These are phyloP conservation scores for Aspidapion aeneum DNA, from an alignment of 2,888 invertebrate genomes.

Conservation along the genomic window DNA sequence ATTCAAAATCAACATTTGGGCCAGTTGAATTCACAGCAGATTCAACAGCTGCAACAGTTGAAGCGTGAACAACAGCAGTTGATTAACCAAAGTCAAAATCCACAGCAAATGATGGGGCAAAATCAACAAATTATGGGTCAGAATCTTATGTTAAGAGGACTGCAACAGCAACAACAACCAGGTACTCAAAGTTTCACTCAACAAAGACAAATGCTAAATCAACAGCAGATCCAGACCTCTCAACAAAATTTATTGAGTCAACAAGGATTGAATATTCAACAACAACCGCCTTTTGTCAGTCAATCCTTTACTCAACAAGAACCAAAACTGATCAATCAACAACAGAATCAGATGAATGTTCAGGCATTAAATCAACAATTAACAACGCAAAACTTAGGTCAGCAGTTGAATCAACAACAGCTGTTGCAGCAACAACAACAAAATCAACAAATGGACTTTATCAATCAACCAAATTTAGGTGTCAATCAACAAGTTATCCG, in stretches of 20 bases:
- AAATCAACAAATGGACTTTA: conserved; percentile 24
- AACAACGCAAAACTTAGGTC: conserved; percentile 32
- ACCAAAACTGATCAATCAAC: conserved; percentile 30
- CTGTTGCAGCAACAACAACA: conserved; percentile 26
- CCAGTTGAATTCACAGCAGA: conserved; percentile 34
- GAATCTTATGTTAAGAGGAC: conserved; percentile 20
- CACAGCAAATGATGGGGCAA: conserved; percentile 3
- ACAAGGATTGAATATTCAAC: conserved; percentile 40
- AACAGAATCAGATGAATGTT: conserved; percentile 24
- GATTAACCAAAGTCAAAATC: conserved; percentile 32
- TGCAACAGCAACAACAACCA: conserved; percentile 13
- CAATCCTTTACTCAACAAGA: conserved; percentile 41
- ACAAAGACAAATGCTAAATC: conserved; percentile 20
- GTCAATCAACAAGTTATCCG: not conserved
- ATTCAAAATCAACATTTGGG: conserved; percentile 35
- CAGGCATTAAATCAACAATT: conserved; percentile 33
- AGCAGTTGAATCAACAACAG: conserved; percentile 35
- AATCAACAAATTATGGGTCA: conserved; percentile 18
- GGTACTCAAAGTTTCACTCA: conserved; percentile 5
- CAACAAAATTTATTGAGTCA: conserved; percentile 52
- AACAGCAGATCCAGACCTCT: conserved; percentile 29
- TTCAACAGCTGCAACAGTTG: conserved; percentile 52
- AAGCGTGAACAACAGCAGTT: conserved; percentile 46
- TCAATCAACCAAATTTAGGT: not conserved
- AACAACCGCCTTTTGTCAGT: conserved; percentile 48